Base-by-base conservation (phyloP, 2,888 invertebrate genomes). In the Apamea monoglypha region DNA sequence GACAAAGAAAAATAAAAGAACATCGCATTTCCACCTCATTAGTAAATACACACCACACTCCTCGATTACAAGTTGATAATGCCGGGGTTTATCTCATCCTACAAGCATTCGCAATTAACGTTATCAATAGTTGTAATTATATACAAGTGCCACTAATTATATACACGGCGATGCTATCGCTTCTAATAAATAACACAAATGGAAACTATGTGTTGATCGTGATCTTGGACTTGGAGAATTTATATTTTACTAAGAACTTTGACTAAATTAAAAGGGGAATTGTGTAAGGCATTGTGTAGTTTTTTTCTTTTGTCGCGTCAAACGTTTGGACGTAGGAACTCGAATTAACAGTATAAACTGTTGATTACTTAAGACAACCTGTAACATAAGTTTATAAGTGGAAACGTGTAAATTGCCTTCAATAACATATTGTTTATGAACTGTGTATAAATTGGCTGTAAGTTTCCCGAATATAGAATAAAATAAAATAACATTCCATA, bases 61-160 rank as follows among this genome's bases (percentile, higher is more conserved):
- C 36, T 63, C 67, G 78, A 61, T 71, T 21, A 56, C 16, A 47
- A 67, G 25, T 61, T 16, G 83, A 81, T 81, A 85, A 18, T 16
- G n/a, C 64, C 29, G 32, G 18, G n/a, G 32, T 36, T 70, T 82
- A 77, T 86, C 78, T 70, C 78, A 63, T 32, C 32, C 2, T 50
- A 85, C 86, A 83, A 78, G 78, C 74, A 66, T 76, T 83, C n/a
- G 75, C 78, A 83, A 85, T 85, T 85, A 83, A 50, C 32, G 61
- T 76, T 86, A 85, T 85, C 85, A 47, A 74, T 67, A 74, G 44
- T 79, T 56, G 44, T 71, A 71, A 76, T 86, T 78, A 71, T n/a
- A 78, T 32, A 76, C 66, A 53, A 76, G 72, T 70, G 72, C 59
- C 59, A 47, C 75, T 86, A 71, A 83, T 82, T 78, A 76, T 74